Evolutionary conservation across 2,113 vertebrate species (phyloP), one percentile per base, ranked within the genome.

Genomic region (Cnemophilus loriae): DNA sequence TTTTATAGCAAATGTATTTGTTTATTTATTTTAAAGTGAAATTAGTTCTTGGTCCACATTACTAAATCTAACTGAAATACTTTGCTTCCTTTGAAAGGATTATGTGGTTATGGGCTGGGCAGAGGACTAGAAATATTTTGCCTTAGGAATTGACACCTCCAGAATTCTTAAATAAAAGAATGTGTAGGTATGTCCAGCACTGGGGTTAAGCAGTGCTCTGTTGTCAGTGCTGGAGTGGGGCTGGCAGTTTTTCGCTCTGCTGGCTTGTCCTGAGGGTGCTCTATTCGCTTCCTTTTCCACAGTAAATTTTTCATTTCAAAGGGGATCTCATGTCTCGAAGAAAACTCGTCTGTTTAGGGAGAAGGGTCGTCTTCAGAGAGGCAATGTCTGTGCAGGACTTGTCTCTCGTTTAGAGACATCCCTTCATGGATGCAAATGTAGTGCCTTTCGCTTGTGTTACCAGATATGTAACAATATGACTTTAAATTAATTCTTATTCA

Each of bases 111-210:
- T 81, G 77, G 55, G 33, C 53, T 85, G 49, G 44, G 53, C 35
- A 90, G 55, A 81, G 35, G 11, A 77, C 30, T 61, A 65, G 78
- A 87, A 93, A 65, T 93, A 52, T 69, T 93, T 91, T 91, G 26
- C 49, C 44, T 50, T 57, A 52, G 68, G 73, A 84, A 20, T 6
- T 68, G 47, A 86, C 41, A 83, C 65, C 52, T 82, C 11, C 27
- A 71, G 37, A 67, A 68, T 55, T 77, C 35, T 81, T 50, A 37
- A 44, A 44, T 39, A 33, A 42, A 93, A 64, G 44, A 50, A 81
- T 13, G 27, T 55, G 46, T 20, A 55, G 13, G 26, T 56, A 16
- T 4, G 12, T 20, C 16, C 2, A 4, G 44, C 0, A 1, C 16
- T 73, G 70, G 30, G 20, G 24, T 76, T 83, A 68, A 68, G 57